These are phyloP conservation scores for Congeria kusceri DNA, from an alignment of 2,888 invertebrate genomes.

Conservation along the genomic window DNA sequence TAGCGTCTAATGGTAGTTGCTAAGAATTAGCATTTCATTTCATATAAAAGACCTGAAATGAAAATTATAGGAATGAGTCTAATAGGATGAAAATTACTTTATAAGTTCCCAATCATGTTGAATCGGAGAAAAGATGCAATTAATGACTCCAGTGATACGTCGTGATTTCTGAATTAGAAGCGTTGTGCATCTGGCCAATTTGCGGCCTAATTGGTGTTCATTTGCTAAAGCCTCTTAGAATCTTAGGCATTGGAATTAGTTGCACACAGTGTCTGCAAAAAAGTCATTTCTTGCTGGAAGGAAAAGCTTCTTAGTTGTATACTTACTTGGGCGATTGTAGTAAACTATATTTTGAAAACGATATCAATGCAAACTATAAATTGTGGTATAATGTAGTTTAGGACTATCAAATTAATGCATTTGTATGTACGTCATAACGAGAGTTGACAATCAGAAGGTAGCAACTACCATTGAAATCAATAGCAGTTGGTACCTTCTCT, in stretches of 20 bases:
- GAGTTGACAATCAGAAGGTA: too few species aligned
- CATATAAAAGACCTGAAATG: slow-evolving; percentile 58
- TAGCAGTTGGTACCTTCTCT: too few species aligned
- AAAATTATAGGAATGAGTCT: slow-evolving; percentile 54
- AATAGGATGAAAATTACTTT: slow-evolving; percentile 56
- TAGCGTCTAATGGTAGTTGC: slow-evolving; percentile 48
- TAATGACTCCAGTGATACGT: not conserved
- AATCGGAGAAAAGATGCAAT: not conserved
- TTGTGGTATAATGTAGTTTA: too few species aligned
- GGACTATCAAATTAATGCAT: too few species aligned
- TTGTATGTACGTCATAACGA: too few species aligned
- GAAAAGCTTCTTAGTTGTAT: too few species aligned
- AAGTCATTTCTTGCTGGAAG: too few species aligned
- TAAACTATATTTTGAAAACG: too few species aligned
- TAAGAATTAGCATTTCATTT: slow-evolving; percentile 56
- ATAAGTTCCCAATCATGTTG: slow-evolving; percentile 52
- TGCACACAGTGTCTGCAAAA: too few species aligned
- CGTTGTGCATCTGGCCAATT: not conserved
- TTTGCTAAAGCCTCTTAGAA: slow-evolving; percentile 1
- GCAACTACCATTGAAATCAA: too few species aligned
- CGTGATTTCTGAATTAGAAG: not conserved
- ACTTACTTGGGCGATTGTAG: too few species aligned
- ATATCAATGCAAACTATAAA: too few species aligned
- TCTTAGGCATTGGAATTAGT: not conserved
- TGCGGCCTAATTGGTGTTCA: not conserved